Conservation (phyloP, 1,140 invertebrate genomes). For the Scaptomyza graminum region DNA sequence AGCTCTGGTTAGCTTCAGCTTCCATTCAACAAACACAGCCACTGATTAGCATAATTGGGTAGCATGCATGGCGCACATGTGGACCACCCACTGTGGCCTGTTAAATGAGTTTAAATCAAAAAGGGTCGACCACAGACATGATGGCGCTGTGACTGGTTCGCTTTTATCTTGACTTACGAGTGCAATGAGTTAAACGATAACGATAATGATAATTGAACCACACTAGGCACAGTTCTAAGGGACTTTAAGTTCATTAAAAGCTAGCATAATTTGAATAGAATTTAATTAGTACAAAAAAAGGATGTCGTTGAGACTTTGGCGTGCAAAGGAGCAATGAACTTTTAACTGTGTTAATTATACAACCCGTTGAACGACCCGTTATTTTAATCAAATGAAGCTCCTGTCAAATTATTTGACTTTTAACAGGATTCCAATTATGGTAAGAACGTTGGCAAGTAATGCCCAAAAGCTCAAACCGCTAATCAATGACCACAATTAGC, state of each 20-base stretch:
- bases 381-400: constrained; percentile 68
- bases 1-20: constrained; percentile 16
- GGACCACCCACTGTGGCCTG: constrained; percentile 29
- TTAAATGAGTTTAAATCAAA: constrained; percentile 57
- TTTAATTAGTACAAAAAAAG: constrained; percentile 56
- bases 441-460: constrained; percentile 44
- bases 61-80: constrained; percentile 31
- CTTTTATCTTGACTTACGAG: constrained; percentile 66
- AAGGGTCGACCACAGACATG: constrained; percentile 66
- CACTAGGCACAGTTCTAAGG: constrained; percentile 12
- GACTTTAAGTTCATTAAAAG: constrained; percentile 45
- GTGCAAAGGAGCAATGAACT: constrained; percentile 52
- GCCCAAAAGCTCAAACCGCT: constrained; percentile 23
- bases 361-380: constrained; percentile 44
- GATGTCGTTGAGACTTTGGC: constrained; percentile 38
- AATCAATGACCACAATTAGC: constrained; percentile 68
- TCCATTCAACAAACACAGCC: constrained; percentile 8
- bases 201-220: constrained; percentile 20
- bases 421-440: constrained; percentile 59
- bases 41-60: constrained; percentile 72
- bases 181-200: constrained; percentile 48
- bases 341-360: constrained; percentile 58
- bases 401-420: constrained; percentile 13
- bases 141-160: constrained; percentile 48
- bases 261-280: constrained; percentile 40